Evolutionary conservation across 1,140 invertebrate species (phyloP).

Genomic region (Leptopilina boulardi): DNA sequence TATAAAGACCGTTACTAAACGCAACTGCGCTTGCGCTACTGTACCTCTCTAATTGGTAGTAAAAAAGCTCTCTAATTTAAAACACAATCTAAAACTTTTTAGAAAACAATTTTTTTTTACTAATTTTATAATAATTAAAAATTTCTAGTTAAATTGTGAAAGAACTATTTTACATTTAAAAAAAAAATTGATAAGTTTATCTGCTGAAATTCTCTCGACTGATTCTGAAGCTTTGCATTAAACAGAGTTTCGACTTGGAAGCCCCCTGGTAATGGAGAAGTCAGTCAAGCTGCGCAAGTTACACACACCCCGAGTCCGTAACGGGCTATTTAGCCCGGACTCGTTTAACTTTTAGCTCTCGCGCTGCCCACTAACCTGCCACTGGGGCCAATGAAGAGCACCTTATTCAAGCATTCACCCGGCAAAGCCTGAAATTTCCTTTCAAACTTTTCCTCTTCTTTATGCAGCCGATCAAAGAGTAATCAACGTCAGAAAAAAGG

Average conservation of each 20-base stretch:
- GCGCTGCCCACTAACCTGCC: slow-evolving; percentile 27
- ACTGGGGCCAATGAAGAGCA: slow-evolving; percentile 17
- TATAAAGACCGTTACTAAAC: too few relatives aligned
- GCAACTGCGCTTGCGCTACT: too few relatives aligned
- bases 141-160: too few relatives aligned
- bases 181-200: not conserved
- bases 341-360: slow-evolving; percentile 50
- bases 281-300: slow-evolving; percentile 61
- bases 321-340: slow-evolving; percentile 55
- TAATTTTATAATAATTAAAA: too few relatives aligned
- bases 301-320: slow-evolving; percentile 50
- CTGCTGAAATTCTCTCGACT: not conserved
- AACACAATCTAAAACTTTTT: too few relatives aligned
- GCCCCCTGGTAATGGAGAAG: slow-evolving; percentile 59
- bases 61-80: too few relatives aligned
- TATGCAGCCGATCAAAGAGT: slow-evolving; percentile 11
- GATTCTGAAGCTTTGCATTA: not conserved
- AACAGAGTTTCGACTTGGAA: slow-evolving; percentile 22
- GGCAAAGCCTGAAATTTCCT: slow-evolving; percentile 25
- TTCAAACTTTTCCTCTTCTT: slow-evolving; percentile 7
- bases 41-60: too few relatives aligned
- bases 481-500: slow-evolving; percentile 12
- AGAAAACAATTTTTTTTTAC: too few relatives aligned
- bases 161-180: too few relatives aligned
- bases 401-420: slow-evolving; percentile 20